These are phyloP conservation scores for Psittacara wagleri DNA, from an alignment of 2,113 vertebrate genomes.

Conservation along the genomic window DNA sequence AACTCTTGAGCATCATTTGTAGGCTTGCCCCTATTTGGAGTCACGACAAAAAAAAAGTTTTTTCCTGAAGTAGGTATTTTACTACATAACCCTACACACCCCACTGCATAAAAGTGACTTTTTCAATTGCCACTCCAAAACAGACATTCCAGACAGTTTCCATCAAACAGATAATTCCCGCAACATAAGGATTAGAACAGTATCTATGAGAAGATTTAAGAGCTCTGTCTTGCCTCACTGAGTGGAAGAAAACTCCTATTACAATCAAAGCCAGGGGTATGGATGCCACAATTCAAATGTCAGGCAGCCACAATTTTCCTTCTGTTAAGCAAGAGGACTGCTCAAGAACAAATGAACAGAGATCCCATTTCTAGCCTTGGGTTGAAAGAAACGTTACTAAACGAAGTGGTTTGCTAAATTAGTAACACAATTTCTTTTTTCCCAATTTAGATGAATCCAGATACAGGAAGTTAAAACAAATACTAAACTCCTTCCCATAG, in stretches of 20 bases:
- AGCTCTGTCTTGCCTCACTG: background rate
- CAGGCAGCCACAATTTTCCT: conserved; percentile 6
- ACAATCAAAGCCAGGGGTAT: background rate
- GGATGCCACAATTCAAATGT: conserved; percentile 14
- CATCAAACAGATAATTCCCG: background rate
- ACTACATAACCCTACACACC: background rate
- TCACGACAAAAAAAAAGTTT: background rate
- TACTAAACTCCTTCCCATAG: background rate
- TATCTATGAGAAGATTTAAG: background rate
- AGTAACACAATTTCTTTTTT: conserved; percentile 17
- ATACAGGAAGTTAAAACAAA: background rate
- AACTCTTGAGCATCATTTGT: background rate
- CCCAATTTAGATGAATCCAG: background rate
- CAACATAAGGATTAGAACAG: background rate
- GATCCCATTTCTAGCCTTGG: conserved; percentile 24
- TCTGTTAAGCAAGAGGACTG: conserved; percentile 32
- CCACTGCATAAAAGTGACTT: background rate
- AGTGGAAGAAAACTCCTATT: background rate
- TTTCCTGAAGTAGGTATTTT: background rate
- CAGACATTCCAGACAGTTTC: background rate
- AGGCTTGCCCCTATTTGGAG: background rate
- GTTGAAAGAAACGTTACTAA: conserved; percentile 47
- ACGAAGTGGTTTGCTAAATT: conserved; percentile 20
- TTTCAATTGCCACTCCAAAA: background rate
- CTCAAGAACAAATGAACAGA: conserved; percentile 7